Evolutionary conservation across 2,888 invertebrate species (phyloP), one percentile per base, ranked within the genome.

Genomic region (Rutpela maculata): DNA sequence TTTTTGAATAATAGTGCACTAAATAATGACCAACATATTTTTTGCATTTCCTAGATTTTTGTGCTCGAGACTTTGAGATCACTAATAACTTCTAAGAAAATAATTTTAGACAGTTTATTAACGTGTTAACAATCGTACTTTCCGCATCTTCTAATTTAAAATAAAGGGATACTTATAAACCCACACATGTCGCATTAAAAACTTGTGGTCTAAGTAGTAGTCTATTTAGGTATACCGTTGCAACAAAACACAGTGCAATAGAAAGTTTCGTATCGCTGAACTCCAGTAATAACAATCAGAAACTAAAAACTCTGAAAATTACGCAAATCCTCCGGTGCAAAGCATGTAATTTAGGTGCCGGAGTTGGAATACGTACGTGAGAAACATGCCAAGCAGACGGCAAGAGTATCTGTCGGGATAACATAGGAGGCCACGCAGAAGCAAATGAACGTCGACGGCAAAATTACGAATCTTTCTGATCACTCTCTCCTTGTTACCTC

Each of bases 401-500:
- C 12, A 59, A 12, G 59, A 59, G 19, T 31, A 57, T 19, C 18
- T 57, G 26, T 22, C 26, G 7, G 60, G n/a, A 5, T 50, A 50
- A 50, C 50, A 50, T n/a, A 50, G 50, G n/a, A 50, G 50, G 7
- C 50, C 50, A 0, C 50, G 50, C 50, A n/a, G 17, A 62, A 10
- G 19, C 56, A 74, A 74, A 68, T 68, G 68, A 74, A 62, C 68
- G 62, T 67, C 67, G 65, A 18, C 19, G 43, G 9, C 43, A 15
- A 15, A 76, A 72, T 73, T 73, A 69, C 68, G 26, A 62, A 19
- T 65, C 22, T 65, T 43, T 77, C 70, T 63, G 62, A 63, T 63
- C 68, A 68, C 67, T 56, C 67, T 62, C 11, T 70, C 38, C 72
- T 56, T 72, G 74, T 74, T 70, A 63, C 69, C 63, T 70, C 63